Evolutionary conservation across 2,888 invertebrate genomes (phyloP), one percentile per base, ranked within the genome.

Genomic region (Bruchidius siliquastri): DNA sequence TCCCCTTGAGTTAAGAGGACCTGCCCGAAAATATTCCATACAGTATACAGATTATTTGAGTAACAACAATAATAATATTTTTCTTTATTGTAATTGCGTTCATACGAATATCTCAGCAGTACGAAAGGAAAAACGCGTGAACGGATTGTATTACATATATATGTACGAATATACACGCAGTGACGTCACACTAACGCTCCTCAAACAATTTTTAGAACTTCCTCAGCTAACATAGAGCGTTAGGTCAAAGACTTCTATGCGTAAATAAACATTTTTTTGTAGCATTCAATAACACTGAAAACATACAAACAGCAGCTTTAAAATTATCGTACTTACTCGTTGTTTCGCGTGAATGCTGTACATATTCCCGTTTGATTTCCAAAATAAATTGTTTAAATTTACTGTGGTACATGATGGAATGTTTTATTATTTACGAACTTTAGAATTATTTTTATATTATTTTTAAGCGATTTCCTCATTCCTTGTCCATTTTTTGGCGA

Each of bases 11-110:
- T 78, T 20, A 8, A 71, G 26, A 21, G 20, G 32, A 49, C 21
- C 71, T 20, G 49, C 13, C 22, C 67, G 66, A 20, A 67, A 71
- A 32, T 67, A 67, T 71, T 67, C 21, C 76, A 75, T 72, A 76
- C 69, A 75, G 77, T 80, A 79, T 78, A 78, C 79, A 74, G 49
- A 8, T 49, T 49, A 49, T 49, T 49, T 49, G 80, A 79, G 78
- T 79, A 81, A 82, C 80, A 80, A 82, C 75, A 72, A 74, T 76
- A 73, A 32, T 71, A 30, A 26, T 71, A 71, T 71, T 72, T 72
- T 73, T 73, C 67, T 77, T 82, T 83, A 82, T 82, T 82, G 82
- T 83, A 77, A 80, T n/a, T 78, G 79, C 79, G 80, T 80, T 80
- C 76, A 75, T 67, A 22, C 71, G 20, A 69, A 74, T 26, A 69